Evolutionary conservation across 2,113 vertebrate species (phyloP), one percentile per base, ranked within the genome.

Genomic region (Microtus richardsoni): DNA sequence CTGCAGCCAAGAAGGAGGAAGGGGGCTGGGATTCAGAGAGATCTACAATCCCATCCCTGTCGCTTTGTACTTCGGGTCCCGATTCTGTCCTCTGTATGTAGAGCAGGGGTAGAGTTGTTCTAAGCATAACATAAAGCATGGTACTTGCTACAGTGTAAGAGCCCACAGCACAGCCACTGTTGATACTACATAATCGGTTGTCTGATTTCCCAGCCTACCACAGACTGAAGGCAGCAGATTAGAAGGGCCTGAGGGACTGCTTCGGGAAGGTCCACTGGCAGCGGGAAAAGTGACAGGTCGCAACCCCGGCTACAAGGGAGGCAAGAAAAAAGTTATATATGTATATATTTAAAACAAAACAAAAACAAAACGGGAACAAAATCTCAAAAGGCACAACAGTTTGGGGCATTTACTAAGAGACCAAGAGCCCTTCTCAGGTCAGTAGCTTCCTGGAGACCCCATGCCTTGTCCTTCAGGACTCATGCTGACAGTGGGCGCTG

Each of bases 141-240:
- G 58, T 54, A 12, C 93, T 79, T 7, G 83, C 39, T 36, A 10
- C 33, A 4, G 70, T 44, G 70, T n/a, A 66, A 83, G 93, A 64
- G 64, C n/a, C 88, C 58, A 0, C 9, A 0, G 0, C 2, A 0
- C 4, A 0, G 79, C 0, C 4, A 17, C 73, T 26, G 44, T 14
- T 80, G 3, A 24, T 6, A 12, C 58, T 58, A 66, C 70, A 41
- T 95, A 92, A 97, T 4, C 0, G 89, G 86, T 94, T 96, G 1
- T 97, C 96, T 97, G 95, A 91, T 95, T 96, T 93, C 97, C 95
- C 89, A 97, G 97, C 97, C 92, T 97, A 92, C 97, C 92, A 94
- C 97, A 95, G 95, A 95, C 93, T 96, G 95, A 73, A 95, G 49
- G 85, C 95, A 19, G 71, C 97, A 93, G 96, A 97, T 47, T 97